Evolutionary conservation across 2,888 invertebrate species (phyloP).

Genomic region (Andrena dorsata): DNA sequence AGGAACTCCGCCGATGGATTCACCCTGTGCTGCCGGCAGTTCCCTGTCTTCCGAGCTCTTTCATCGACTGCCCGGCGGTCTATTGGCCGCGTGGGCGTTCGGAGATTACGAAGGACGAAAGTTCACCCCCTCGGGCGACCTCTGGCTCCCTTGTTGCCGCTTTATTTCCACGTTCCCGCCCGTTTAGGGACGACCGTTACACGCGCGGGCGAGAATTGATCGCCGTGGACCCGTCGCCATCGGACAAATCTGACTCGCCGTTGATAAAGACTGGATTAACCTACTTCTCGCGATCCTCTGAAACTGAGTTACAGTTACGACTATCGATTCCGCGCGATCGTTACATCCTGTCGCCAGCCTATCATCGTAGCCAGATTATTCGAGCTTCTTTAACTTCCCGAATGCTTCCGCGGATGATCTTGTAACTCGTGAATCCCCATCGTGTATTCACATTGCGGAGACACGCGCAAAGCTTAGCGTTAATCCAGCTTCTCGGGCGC

Average conservation of each 20-base stretch:
- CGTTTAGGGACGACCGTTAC: constrained; percentile 22
- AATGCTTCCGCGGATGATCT: too few species aligned
- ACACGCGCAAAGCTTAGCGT: background rate
- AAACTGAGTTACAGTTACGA: constrained; percentile 28
- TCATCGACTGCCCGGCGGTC: background rate
- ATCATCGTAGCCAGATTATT: background rate
- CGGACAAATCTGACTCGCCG: constrained; percentile 42
- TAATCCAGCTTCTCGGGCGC: background rate
- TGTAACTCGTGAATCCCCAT: too few species aligned
- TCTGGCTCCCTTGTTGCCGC: background rate
- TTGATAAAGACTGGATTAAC: constrained; percentile 50
- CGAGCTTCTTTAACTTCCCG: background rate
- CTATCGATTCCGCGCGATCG: constrained; percentile 15
- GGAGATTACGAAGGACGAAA: constrained; percentile 32
- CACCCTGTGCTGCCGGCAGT: background rate
- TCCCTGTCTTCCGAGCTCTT: background rate
- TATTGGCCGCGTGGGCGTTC: background rate
- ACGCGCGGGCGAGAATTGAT: constrained; percentile 27
- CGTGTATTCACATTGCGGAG: too few species aligned
- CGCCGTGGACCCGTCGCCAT: background rate
- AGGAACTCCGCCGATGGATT: background rate
- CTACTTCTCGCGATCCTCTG: constrained; percentile 26
- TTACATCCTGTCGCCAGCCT: background rate
- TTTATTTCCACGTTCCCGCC: constrained; percentile 17
- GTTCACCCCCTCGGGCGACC: background rate